phyloP scores from a whole-genome alignment of 2,113 vertebrate species.

The Myrmecophaga tridactyla region DNA sequence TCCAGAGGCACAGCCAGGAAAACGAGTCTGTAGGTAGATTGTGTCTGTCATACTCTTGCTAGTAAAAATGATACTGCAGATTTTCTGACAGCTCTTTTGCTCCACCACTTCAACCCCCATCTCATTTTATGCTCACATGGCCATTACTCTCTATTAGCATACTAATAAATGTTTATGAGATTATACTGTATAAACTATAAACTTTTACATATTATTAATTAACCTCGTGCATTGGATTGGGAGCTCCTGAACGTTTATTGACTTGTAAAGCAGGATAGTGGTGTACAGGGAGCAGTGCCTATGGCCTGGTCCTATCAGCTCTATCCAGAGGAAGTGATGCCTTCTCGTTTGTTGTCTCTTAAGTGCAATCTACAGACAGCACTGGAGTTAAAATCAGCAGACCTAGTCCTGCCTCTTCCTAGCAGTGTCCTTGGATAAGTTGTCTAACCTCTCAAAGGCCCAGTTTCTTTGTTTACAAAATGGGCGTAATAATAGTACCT shows the following conservation, averaged over 20 bases:
- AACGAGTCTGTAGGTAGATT: not conserved
- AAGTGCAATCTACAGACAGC: not conserved
- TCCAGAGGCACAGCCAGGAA: not conserved
- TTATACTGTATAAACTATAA: conserved; percentile 76
- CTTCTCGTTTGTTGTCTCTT: not conserved
- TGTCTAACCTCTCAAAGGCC: not conserved
- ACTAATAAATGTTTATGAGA: conserved; percentile 80
- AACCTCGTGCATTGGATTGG: conserved; percentile 61
- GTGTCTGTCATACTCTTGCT: not conserved
- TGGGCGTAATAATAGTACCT: not conserved
- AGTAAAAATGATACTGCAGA: not conserved
- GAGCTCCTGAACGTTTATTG: conserved; percentile 63
- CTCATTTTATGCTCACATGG: conserved; percentile 74
- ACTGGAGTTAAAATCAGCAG: not conserved
- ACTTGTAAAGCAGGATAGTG: conserved; percentile 60
- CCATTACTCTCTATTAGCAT: conserved; percentile 74
- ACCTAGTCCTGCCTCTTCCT: not conserved
- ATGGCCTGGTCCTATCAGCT: not conserved
- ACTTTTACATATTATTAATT: conserved; percentile 81
- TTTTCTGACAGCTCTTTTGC: conserved; percentile 20
- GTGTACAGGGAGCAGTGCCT: not conserved
- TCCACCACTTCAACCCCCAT: conserved; percentile 37
- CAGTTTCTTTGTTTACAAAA: not conserved
- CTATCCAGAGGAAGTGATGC: not conserved
- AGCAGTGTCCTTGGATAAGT: not conserved